Conservation (phyloP, 2,113 vertebrate species). For the Erythrocebus patas region DNA sequence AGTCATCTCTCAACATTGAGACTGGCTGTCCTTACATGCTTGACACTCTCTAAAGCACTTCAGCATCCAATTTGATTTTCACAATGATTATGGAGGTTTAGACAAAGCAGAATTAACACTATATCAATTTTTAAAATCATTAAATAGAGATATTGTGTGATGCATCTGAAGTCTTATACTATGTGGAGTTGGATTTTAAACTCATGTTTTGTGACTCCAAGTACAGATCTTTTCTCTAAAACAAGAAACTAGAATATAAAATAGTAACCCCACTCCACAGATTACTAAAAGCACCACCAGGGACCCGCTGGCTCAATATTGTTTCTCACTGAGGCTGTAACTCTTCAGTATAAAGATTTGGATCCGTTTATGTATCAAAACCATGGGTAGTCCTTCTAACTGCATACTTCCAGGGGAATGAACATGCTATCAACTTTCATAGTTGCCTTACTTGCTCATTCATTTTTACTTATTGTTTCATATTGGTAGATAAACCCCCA, state of each 20-base stretch:
- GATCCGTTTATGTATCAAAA: not conserved
- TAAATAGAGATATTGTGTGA: not conserved
- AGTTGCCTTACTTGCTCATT: not conserved
- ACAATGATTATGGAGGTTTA: not conserved
- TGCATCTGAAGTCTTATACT: not conserved
- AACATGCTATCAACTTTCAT: not conserved
- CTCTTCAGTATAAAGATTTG: not conserved
- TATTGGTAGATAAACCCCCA: not conserved
- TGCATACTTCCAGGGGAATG: not conserved
- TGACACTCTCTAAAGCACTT: not conserved
- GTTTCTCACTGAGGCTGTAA: not conserved
- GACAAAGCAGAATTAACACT: not conserved
- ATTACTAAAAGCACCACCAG: not conserved
- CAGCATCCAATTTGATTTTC: not conserved
- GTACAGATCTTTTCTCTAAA: not conserved
- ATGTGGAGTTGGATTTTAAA: slow-evolving; percentile 23
- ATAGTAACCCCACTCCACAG: not conserved
- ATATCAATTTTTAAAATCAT: not conserved
- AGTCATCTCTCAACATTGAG: not conserved
- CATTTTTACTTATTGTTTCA: not conserved
- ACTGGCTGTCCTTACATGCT: not conserved
- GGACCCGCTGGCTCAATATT: not conserved
- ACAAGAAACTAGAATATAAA: not conserved
- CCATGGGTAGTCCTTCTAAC: not conserved
- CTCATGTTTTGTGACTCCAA: not conserved